Evolutionary conservation across 2,797 vertebrate genomes (phyloP), one percentile per base, ranked within the genome.

Genomic region (Threskiornis aethiopicus): DNA sequence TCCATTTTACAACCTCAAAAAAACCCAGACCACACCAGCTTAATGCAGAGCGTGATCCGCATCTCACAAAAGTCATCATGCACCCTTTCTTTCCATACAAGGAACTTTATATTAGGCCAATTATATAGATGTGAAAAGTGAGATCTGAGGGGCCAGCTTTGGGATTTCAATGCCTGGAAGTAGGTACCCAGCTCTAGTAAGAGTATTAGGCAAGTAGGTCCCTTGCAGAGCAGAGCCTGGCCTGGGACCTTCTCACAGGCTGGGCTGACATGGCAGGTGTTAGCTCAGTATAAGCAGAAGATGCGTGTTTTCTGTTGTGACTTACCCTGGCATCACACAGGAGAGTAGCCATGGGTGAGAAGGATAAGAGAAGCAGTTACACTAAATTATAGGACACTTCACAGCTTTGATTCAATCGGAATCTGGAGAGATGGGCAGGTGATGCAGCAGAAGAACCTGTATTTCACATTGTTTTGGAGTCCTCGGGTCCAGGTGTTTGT

Each of bases 301-400:
- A 47, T 15, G 1, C 0, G 0, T 12, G 12, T 24, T 69, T 84
- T 51, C 46, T 65, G 3, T 33, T 44, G 37, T 37, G 44, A 11
- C 54, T 75, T 88, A 11, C 20, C 7, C 28, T 73, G 28, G 20
- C 6, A 46, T 16, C 64, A 52, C 39, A 49, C n/a, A 55, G 25
- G 16, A 69, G 33, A 69, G 33, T 4, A 65, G 17, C 39, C 16
- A 2, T 28, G 49, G 8, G 5, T 66, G n/a, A 84, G 39, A n/a
- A 73, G 21, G 11, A 10, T 15, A 66, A 79, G 25, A 72, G 42
- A 51, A 78, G 5, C 6, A 51, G 33, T 37, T 71, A 35, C n/a
- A 29, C 2, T 6, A 41, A 72, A 52, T 61, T 33, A 76, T 28
- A 10, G 31, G 11, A 73, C 17, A 58, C 77, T 47, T 77, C 35